Evolutionary conservation across 2,888 invertebrate genomes (phyloP).

Genomic region (Branchinecta sandiegonensis): DNA sequence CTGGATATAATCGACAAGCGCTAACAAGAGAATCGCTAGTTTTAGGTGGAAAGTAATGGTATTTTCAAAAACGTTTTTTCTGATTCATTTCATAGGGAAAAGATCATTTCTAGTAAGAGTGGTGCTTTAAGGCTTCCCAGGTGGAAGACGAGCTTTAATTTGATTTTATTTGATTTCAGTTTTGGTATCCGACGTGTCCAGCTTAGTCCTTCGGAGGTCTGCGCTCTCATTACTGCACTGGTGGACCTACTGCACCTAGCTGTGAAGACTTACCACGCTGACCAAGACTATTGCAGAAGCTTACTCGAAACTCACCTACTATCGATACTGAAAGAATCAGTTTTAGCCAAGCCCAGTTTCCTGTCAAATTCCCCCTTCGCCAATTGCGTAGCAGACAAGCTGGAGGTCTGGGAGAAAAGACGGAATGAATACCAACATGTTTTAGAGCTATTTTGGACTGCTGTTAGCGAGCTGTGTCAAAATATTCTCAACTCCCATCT

Average conservation of each 20-base stretch:
- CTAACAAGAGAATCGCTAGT: too few relatives aligned
- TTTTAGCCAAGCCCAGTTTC: background rate
- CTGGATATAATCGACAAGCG: too few relatives aligned
- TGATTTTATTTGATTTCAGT: background rate
- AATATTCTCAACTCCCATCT: too few relatives aligned
- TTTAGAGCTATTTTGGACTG: background rate
- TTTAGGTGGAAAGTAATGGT: too few relatives aligned
- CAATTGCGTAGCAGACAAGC: background rate
- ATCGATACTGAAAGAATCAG: slow-evolving; percentile 1
- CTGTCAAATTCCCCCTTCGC: background rate
- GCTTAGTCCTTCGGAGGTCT: slow-evolving; percentile 13
- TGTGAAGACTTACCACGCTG: background rate
- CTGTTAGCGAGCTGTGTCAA: background rate
- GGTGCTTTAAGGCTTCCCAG: too few relatives aligned
- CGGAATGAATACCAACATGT: background rate
- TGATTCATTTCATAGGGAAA: too few relatives aligned
- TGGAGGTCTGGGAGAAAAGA: slow-evolving; percentile 6
- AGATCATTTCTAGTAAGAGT: too few relatives aligned
- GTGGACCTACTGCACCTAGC: background rate
- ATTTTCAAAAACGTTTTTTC: too few relatives aligned
- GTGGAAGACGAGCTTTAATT: too few relatives aligned
- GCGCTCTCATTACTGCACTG: background rate
- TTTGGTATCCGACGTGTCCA: background rate
- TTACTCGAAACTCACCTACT: background rate
- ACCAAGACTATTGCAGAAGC: background rate